Evolutionary conservation across 2,113 vertebrate genomes (phyloP), one percentile per base, ranked within the genome.

Genomic region (Aramus guarauna): DNA sequence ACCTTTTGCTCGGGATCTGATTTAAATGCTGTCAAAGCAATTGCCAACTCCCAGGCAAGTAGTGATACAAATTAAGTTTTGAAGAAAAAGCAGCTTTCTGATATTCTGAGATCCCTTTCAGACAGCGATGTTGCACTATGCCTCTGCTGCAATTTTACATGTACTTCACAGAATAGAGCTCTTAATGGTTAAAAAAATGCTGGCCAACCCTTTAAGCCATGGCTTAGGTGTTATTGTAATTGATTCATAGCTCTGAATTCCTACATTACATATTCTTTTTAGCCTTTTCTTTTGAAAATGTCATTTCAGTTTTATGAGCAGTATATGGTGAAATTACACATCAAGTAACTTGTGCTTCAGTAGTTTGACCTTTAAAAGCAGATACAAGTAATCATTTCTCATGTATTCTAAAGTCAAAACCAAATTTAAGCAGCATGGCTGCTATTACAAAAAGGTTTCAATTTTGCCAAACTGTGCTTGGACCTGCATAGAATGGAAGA

Each of bases 1-100:
- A 99, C 98, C 1, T 99, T 99, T 97, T 99, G 98, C 90, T 99
- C 99, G 6, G 99, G 99, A 77, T 99, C 99, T 6, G 99, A 99
- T 96, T 96, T 99, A 83, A 99, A 98, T 76, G 98, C 98, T 62
- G 99, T 99, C 94, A 98, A 98, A 96, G 98, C 98, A 14, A 97
- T 99, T 43, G 96, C 98, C 30, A 99, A 98, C 88, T 97, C 98
- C 60, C 97, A 99, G 98, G 99, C 98, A 97, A 97, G 96, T 96
- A 41, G 66, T 79, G 56, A 53, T 56, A 18, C 14, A 48, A 67
- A n/a, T 50, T 17, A 37, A 23, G 2, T 14, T 85, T 71, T 66
- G 36, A n/a, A 73, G 41, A 63, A 96, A 82, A 92, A 88, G 7
- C 12, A 45, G 12, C 43, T 67, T 81, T 77, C 37, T 76, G 20